These are phyloP conservation scores for Eulacestoma nigropectus DNA, from an alignment of 2,113 vertebrate species.

Conservation along the genomic window DNA sequence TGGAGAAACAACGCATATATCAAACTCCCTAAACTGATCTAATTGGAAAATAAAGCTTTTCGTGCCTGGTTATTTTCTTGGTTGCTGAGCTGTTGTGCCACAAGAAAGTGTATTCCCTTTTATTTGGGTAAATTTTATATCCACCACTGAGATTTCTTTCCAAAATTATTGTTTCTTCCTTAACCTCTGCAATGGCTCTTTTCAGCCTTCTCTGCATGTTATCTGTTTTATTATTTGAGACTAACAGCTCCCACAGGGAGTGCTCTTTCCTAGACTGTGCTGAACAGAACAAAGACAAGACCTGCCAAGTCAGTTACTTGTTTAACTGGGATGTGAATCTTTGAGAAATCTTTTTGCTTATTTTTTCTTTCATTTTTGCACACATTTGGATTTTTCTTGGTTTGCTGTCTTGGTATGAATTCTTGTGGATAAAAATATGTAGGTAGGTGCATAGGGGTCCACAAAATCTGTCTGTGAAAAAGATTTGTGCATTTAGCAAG, in stretches of 20 bases:
- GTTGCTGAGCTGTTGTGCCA: background rate
- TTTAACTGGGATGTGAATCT: constrained; percentile 18
- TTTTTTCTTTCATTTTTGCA: background rate
- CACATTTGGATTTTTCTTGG: background rate
- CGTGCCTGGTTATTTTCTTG: background rate
- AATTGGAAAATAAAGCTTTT: constrained; percentile 1
- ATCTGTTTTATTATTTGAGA: constrained; percentile 66
- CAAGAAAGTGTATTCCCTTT: background rate
- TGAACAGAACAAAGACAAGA: constrained; percentile 9
- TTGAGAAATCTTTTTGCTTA: background rate
- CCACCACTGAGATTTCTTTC: background rate
- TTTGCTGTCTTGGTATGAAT: background rate
- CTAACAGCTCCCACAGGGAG: constrained; percentile 30
- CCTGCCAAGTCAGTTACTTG: constrained; percentile 18
- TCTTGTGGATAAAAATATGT: background rate
- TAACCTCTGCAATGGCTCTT: constrained; percentile 25
- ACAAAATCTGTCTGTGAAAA: background rate
- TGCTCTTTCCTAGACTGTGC: constrained; percentile 2
- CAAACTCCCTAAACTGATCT: background rate
- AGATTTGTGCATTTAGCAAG: background rate
- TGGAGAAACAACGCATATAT: background rate
- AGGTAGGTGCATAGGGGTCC: background rate
- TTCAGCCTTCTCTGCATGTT: constrained; percentile 35
- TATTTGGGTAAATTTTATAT: background rate
- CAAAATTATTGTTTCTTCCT: background rate